Conservation (phyloP, 2,797 vertebrate species). For the Sylvia borin region DNA sequence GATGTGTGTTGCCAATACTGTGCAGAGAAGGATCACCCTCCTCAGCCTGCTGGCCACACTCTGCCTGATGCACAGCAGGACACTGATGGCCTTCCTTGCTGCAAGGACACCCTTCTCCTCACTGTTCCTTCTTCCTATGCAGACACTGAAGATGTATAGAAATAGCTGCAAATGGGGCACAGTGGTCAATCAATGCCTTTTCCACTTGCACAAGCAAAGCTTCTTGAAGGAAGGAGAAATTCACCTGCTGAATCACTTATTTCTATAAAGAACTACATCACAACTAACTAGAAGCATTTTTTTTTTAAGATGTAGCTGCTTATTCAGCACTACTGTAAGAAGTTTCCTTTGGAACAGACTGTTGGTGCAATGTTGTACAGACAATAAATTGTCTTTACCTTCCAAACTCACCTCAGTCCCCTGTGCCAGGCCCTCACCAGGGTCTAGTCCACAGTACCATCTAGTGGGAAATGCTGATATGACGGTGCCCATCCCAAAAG, state of each 20-base stretch:
- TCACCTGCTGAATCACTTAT: not conserved
- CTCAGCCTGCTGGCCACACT: not conserved
- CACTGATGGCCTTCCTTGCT: not conserved
- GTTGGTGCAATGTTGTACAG: not conserved
- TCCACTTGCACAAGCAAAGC: not conserved
- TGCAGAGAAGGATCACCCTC: not conserved
- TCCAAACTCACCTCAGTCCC: not conserved
- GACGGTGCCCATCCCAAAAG: not conserved
- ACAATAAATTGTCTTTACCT: not conserved
- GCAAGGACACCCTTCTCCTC: not conserved
- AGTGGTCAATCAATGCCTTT: not conserved
- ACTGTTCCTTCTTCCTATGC: not conserved
- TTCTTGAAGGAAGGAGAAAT: not conserved
- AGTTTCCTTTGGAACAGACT: not conserved
- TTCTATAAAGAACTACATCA: not conserved
- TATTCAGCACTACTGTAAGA: slow-evolving; percentile 45
- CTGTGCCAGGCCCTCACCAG: not conserved
- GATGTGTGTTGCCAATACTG: fast-evolving
- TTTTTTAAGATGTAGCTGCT: not conserved
- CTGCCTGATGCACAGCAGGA: not conserved
- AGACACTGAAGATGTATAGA: not conserved
- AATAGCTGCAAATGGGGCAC: not conserved
- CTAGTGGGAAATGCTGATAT: slow-evolving; percentile 23
- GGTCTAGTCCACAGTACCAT: slow-evolving; percentile 47
- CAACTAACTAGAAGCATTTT: not conserved